A percentile compares a stretch with the other conserved stretches of the same genome.
These are phyloP conservation scores for Sicus ferrugineus DNA, from an alignment of 2,888 invertebrate genomes.

Conservation along the genomic window DNA sequence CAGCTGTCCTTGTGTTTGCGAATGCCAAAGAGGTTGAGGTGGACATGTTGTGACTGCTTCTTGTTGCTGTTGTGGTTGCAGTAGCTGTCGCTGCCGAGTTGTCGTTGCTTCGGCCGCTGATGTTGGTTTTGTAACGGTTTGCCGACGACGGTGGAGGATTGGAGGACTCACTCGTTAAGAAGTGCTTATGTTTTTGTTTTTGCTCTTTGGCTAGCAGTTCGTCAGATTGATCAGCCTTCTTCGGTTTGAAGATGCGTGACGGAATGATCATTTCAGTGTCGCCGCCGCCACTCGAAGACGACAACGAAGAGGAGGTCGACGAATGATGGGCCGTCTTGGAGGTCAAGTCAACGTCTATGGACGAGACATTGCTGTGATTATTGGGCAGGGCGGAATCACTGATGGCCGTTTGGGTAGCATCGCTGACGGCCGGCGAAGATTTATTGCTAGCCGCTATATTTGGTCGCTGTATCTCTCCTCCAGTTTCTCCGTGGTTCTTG, in stretches of 20 bases:
- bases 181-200: constrained; percentile 53
- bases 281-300: constrained; percentile 64
- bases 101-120: constrained; percentile 38
- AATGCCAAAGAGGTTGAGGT: constrained; percentile 32
- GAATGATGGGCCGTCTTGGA: constrained; percentile 42
- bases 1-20: constrained; percentile 31
- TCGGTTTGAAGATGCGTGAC: constrained; percentile 74
- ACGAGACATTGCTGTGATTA: constrained; percentile 40
- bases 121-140: constrained; percentile 34
- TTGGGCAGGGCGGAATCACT: constrained; percentile 41
- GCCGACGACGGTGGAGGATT: constrained; percentile 33
- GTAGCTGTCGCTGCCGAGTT: constrained; percentile 37
- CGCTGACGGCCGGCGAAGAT: constrained; percentile 37
- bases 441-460: constrained; percentile 39
- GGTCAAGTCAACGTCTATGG: constrained; percentile 43
- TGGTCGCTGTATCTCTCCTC: constrained; percentile 56
- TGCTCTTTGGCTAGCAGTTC: constrained; percentile 61
- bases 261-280: constrained; percentile 77
- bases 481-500: constrained; percentile 53
- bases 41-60: background rate
- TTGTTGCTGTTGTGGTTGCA: too few relatives aligned
- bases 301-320: constrained; percentile 42
- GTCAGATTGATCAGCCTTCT: constrained; percentile 73
- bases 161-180: constrained; percentile 48
- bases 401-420: background rate